Conservation (phyloP, 2,113 vertebrate genomes). For the Nicator chloris region DNA sequence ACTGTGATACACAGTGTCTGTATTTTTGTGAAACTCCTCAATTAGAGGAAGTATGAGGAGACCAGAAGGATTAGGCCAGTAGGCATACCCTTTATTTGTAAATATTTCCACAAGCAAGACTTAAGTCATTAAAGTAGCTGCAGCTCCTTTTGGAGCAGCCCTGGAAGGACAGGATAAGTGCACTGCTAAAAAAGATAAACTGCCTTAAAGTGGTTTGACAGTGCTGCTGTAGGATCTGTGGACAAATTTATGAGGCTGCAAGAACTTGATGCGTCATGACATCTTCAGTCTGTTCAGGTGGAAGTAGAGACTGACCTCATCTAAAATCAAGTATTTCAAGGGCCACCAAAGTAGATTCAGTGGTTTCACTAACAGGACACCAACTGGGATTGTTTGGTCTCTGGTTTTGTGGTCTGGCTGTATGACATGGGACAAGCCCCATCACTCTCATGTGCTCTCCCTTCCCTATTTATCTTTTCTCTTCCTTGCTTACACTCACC, state of each 20-base stretch:
- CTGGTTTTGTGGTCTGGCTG: neutral
- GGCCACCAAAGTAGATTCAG: neutral
- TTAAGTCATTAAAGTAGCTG: neutral
- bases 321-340: neutral
- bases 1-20: neutral
- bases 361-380: neutral
- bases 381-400: neutral
- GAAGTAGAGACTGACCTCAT: neutral
- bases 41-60: neutral
- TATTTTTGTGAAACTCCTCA: neutral
- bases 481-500: neutral
- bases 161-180: neutral
- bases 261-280: neutral
- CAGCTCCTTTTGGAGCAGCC: neutral
- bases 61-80: neutral
- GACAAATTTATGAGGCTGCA: neutral
- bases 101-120: neutral
- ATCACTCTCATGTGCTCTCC: neutral
- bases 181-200: neutral
- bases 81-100: neutral
- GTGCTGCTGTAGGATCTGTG: neutral
- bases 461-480: neutral
- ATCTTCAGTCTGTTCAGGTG: neutral
- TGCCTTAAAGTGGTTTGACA: neutral
- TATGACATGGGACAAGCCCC: neutral